Percentiles rank a stretch among this genome's conserved stretches.
phyloP scores from a whole-genome alignment of 1,140 invertebrate species.

The Drosophila rufa region DNA sequence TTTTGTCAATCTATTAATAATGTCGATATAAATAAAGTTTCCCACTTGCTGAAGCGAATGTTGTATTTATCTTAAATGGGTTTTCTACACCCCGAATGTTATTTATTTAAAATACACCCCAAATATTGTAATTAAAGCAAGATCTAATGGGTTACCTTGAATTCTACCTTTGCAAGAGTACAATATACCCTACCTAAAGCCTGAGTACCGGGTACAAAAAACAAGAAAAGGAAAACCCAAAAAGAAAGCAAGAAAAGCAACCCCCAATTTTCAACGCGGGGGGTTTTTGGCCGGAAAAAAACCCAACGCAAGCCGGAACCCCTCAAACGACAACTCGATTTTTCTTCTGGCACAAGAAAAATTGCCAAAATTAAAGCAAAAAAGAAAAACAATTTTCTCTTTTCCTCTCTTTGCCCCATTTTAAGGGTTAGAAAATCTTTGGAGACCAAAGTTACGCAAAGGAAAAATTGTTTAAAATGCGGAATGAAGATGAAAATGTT shows the following conservation, averaged over 20 bases:
- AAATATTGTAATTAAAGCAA: background rate
- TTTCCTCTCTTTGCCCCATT: constrained; percentile 17
- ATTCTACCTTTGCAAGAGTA: background rate
- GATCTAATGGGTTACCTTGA: background rate
- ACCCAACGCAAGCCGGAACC: constrained; percentile 53
- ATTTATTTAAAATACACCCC: background rate
- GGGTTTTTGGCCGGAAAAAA: constrained; percentile 46
- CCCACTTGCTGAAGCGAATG: too few species aligned
- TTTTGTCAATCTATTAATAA: too few species aligned
- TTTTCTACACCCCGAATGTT: background rate
- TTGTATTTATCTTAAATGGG: too few species aligned
- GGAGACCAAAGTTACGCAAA: constrained; percentile 62
- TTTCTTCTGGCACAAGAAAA: constrained; percentile 80
- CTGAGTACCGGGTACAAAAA: background rate
- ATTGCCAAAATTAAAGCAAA: constrained; percentile 82
- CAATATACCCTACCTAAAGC: constrained; percentile 9
- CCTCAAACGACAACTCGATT: constrained; percentile 77
- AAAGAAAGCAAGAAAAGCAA: constrained; percentile 62
- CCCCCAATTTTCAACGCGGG: constrained; percentile 60
- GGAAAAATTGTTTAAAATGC: constrained; percentile 80
- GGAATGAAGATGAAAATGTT: constrained; percentile 71
- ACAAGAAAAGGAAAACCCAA: constrained; percentile 33
- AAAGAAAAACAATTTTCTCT: constrained; percentile 81
- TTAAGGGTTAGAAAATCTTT: constrained; percentile 67
- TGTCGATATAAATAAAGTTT: too few species aligned